Evolutionary conservation across 2,888 invertebrate genomes (phyloP), one percentile per base, ranked within the genome.

Genomic region (Argynnis bischoffii): DNA sequence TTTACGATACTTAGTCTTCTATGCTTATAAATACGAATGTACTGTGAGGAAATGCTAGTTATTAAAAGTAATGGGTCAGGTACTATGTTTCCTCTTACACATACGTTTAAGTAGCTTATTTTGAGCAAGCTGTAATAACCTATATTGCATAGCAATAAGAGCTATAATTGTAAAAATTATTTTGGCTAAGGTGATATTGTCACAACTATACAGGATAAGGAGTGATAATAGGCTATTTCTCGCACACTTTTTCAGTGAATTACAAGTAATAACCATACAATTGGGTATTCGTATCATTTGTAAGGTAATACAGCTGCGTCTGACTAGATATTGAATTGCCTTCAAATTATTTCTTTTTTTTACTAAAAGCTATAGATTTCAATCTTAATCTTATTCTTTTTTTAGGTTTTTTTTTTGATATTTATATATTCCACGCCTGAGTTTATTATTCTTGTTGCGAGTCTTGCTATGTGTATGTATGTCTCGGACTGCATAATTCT

Each of bases 21-120:
- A 73, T 72, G 66, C 70, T 69, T 75, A 78, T 76, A 72, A 76
- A 73, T 75, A 72, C 78, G 75, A 78, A 79, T 80, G 77, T 79
- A 75, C 75, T 72, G 75, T 76, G 77, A 70, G 74, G 70, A 76
- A 72, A 73, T 68, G 67, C 63, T 56, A 66, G 71, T 78, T 80
- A 81, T 78, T 76, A 77, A 79, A 81, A 77, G 61, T 76, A 76
- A 77, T 74, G 71, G 74, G 72, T 74, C 74, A 70, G 71, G 64
- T 70, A 69, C 51, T 57, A n/a, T 16, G 64, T 64, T 55, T 69
- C 69, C 69, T 51, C 63, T 65, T 65, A 59, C 67, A 71, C 60
- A 50, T 65, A 67, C 67, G 53, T 50, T 64, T 55, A 64, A 64
- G 31, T 55, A 55, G 59, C 50, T 26, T 60, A 59, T 61, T n/a